phyloP scores from a whole-genome alignment of 2,113 vertebrate species.

The Pogonocichla stellata region DNA sequence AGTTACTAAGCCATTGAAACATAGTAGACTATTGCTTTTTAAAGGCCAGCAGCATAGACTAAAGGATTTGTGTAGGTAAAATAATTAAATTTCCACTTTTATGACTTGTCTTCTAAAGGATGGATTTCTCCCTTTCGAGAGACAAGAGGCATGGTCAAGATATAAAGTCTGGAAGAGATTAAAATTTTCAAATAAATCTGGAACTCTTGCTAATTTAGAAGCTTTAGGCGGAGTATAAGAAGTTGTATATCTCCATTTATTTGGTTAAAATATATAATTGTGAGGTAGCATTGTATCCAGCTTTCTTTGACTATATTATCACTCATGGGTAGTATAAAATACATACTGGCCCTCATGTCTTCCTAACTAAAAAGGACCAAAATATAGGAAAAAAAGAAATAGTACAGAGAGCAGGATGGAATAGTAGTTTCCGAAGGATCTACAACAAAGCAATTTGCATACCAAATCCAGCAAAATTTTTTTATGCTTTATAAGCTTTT shows the following conservation, averaged over 20 bases:
- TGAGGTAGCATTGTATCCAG: neutral
- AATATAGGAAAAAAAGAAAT: neutral
- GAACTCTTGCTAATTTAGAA: neutral
- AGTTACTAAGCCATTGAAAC: neutral
- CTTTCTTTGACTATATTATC: neutral
- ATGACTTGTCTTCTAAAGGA: neutral
- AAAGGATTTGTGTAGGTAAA: neutral
- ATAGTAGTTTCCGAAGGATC: neutral
- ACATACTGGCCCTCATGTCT: neutral
- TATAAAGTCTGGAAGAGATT: neutral
- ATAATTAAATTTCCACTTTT: neutral
- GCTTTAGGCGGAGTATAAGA: neutral
- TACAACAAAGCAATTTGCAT: neutral
- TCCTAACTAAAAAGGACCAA: neutral
- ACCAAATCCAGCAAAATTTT: neutral
- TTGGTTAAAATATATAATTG: neutral
- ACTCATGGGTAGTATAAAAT: neutral
- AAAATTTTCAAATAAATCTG: neutral
- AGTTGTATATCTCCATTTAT: neutral
- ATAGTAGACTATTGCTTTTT: neutral
- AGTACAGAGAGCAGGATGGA: neutral
- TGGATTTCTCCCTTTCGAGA: fast-evolving
- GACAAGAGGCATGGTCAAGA: neutral
- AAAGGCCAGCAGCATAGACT: neutral
- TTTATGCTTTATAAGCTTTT: neutral